Evolutionary conservation across 2,113 vertebrate species (phyloP), one percentile per base, ranked within the genome.

Genomic region (Archocentrus centrarchus): DNA sequence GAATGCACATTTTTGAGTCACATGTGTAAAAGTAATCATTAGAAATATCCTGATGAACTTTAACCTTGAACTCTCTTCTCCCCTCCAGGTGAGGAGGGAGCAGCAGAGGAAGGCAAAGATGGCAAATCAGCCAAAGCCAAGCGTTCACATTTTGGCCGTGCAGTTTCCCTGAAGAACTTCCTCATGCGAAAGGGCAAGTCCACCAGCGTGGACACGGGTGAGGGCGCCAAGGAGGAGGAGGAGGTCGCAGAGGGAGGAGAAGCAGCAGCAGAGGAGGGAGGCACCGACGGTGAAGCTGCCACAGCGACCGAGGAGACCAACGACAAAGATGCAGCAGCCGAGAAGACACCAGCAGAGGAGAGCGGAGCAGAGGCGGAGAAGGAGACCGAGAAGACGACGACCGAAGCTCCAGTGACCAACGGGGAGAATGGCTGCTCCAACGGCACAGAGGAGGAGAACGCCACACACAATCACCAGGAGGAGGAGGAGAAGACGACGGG

Each of bases 81-180:
- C 24, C 0, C 53, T 88, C 24, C 92, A 96, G 93, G 92, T 80
- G 90, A 96, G 86, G 95, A 96, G 27, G 94, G 90, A 47, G 85
- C 87, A 1, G 79, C 87, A 1, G 94, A 95, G 22, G 94, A 94
- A 2, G 86, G 92, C 68, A 96, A 95, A 93, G 95, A 96, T 44
- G 86, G 83, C 39, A 96, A 96, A 88, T 83, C 92, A 3, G 94
- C 94, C 90, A 96, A 95, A 81, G 86, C 94, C 86, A 96, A 96
- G 87, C 95, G 95, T 77, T 89, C 95, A 6, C 95, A 96, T 77
- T 96, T 95, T 0, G 95, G 94, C 90, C 95, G 96, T 1, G 96
- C 96, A 0, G 96, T 96, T 50, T 96, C 96, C 80, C 92, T 96
- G 90, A 96, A 96, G 89, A 96, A 96, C 88, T 96, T 96, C 94